Evolutionary conservation across 2,888 invertebrate species (phyloP).

Genomic region (Platerodrilus igneus): DNA sequence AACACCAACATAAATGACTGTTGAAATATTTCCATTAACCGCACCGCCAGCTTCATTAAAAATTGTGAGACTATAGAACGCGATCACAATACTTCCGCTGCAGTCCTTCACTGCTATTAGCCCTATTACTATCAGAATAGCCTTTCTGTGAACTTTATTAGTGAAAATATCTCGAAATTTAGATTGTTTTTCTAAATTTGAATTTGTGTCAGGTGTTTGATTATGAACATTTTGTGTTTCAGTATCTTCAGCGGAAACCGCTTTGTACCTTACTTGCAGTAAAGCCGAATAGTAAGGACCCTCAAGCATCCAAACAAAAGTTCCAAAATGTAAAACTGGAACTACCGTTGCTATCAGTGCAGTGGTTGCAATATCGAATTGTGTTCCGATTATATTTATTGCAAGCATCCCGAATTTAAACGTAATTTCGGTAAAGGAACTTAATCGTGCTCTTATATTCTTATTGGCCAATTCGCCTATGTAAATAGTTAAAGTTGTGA

Average conservation of each 20-base stretch:
- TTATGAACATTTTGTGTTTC: slow-evolving; percentile 54
- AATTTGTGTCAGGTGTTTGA: slow-evolving; percentile 49
- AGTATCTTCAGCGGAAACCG: slow-evolving; percentile 46
- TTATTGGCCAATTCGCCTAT: slow-evolving; percentile 58
- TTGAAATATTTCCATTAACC: slow-evolving; percentile 50
- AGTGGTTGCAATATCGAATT: slow-evolving; percentile 51
- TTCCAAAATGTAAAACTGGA: slow-evolving; percentile 53
- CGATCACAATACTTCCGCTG: slow-evolving; percentile 57
- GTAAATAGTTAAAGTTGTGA: slow-evolving; percentile 54
- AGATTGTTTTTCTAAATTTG: slow-evolving; percentile 44
- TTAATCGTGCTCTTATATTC: slow-evolving; percentile 57
- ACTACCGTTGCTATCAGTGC: slow-evolving; percentile 55
- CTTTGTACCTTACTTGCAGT: too few relatives aligned
- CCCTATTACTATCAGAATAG: slow-evolving; percentile 56
- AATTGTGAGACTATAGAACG: slow-evolving; percentile 57
- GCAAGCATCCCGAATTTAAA: slow-evolving; percentile 57
- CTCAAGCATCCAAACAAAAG: slow-evolving; percentile 62
- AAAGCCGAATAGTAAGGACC: slow-evolving; percentile 51
- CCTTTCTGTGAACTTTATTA: slow-evolving; percentile 55
- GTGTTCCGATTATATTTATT: slow-evolving; percentile 59
- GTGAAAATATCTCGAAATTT: slow-evolving; percentile 52
- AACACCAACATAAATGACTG: slow-evolving; percentile 53
- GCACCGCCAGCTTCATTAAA: slow-evolving; percentile 48
- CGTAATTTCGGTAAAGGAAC: slow-evolving; percentile 57
- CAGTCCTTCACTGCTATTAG: slow-evolving; percentile 58